phyloP scores from a whole-genome alignment of 2,113 vertebrate species.

The Syrrhaptes paradoxus region DNA sequence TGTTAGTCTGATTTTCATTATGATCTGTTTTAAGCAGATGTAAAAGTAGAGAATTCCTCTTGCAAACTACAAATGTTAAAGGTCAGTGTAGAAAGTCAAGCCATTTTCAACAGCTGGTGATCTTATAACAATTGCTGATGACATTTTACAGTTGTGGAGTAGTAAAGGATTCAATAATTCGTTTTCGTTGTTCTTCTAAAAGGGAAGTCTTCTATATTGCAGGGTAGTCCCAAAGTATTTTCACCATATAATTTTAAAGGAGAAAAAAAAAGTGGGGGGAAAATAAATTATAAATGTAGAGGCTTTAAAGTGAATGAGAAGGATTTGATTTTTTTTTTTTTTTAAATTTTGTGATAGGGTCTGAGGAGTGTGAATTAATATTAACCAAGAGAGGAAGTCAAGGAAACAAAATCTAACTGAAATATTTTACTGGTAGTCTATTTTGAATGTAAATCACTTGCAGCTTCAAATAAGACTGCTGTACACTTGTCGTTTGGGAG shows the following conservation, averaged over 20 bases:
- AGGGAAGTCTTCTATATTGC: not conserved
- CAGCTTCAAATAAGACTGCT: not conserved
- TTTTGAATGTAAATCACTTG: not conserved
- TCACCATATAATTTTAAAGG: not conserved
- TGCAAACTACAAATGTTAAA: constrained; percentile 22
- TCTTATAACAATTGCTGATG: constrained; percentile 36
- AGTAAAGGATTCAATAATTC: constrained; percentile 1
- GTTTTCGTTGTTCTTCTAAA: constrained; percentile 4
- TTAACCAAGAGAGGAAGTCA: not conserved
- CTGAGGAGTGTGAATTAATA: not conserved
- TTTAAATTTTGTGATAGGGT: not conserved
- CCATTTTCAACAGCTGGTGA: constrained; percentile 53
- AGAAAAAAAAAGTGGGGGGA: not conserved
- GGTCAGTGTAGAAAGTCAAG: constrained; percentile 46
- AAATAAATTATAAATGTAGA: not conserved
- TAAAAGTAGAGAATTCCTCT: not conserved
- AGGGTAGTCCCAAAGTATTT: not conserved
- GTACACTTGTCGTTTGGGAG: not conserved
- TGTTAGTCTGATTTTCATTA: not conserved
- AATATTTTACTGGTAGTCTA: not conserved
- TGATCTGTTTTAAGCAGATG: not conserved
- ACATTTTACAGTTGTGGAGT: constrained; percentile 24
- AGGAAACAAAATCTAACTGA: not conserved
- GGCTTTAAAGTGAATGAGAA: not conserved
- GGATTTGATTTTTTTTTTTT: not conserved